These are phyloP conservation scores for Tupaia chinensis DNA, from an alignment of 2,113 vertebrate genomes.

Conservation along the genomic window DNA sequence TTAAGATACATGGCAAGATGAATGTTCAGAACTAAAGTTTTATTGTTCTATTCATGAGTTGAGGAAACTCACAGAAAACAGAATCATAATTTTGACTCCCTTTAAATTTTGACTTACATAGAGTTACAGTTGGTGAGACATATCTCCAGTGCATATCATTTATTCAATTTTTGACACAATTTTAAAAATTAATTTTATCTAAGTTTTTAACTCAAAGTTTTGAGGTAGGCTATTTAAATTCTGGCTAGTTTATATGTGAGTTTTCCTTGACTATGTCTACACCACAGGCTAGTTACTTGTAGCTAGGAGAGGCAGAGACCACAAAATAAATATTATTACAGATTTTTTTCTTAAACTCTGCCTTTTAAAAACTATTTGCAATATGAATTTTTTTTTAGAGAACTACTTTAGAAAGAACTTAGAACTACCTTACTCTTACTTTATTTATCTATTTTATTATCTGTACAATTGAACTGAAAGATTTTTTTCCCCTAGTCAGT, in stretches of 20 bases:
- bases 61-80: neutral
- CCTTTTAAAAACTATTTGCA: too few relatives aligned
- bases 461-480: too few relatives aligned
- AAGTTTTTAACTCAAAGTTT: constrained; percentile 1
- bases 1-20: neutral
- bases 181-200: neutral
- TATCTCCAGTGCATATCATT: neutral
- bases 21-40: neutral
- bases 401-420: too few relatives aligned
- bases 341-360: too few relatives aligned
- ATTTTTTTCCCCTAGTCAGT: too few relatives aligned
- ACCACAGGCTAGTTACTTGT: neutral
- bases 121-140: neutral
- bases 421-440: too few relatives aligned
- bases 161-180: constrained; percentile 1
- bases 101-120: neutral
- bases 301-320: neutral
- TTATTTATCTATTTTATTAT: too few relatives aligned
- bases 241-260: constrained; percentile 1
- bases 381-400: too few relatives aligned
- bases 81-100: neutral
- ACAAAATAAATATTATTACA: neutral
- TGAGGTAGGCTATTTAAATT: neutral
- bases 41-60: neutral
- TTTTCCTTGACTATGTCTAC: neutral